Evolutionary conservation across 2,797 vertebrate species (phyloP), one percentile per base, ranked within the genome.

Genomic region (Oreochromis grahami): DNA sequence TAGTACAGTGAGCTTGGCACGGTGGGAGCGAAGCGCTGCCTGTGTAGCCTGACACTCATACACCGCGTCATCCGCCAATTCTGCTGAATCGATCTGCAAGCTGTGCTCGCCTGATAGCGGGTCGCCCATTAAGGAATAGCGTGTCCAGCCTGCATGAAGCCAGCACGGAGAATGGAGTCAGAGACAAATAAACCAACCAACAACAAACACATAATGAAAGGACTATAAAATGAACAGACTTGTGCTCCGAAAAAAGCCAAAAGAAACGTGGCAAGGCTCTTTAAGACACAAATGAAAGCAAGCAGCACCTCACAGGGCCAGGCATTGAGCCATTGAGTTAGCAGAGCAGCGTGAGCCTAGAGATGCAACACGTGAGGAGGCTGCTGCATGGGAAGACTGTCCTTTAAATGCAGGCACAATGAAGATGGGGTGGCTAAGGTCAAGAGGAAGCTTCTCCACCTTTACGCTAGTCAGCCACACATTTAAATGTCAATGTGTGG

Each of bases 11-110:
- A 98, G 91, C 85, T 93, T 97, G 92, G 97, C 98, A 53, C 96
- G 96, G 88, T 97, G 96, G 19, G 98, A 98, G 87, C 97, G 96
- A 88, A 98, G 95, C 2, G 86, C 97, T 1, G 97, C 97, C 94
- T 98, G 97, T 5, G 97, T 98, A 68, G 97, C 98, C 93, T 98
- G 98, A 94, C 98, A 98, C 92, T 98, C 98, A 32, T 98, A 98
- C 13, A 96, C 93, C 1, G 98, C 97, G 86, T 98, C 97, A 82
- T 98, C 98, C 26, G 95, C 96, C 86, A 98, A 94, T 89, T 98
- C 97, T 63, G 96, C 96, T 2, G 95, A 95, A 89, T 97, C 97
- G 83, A 98, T 98, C 93, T 96, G 96, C 94, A 98, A 95, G 94
- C 97, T 97, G 91, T 98, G 97, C 90, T 98, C 98, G 77, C 98